A percentile compares a stretch with the other conserved stretches of the same genome.
Evolutionary conservation across 2,888 invertebrate genomes (phyloP).

Genomic region (Aphodius sticticus): DNA sequence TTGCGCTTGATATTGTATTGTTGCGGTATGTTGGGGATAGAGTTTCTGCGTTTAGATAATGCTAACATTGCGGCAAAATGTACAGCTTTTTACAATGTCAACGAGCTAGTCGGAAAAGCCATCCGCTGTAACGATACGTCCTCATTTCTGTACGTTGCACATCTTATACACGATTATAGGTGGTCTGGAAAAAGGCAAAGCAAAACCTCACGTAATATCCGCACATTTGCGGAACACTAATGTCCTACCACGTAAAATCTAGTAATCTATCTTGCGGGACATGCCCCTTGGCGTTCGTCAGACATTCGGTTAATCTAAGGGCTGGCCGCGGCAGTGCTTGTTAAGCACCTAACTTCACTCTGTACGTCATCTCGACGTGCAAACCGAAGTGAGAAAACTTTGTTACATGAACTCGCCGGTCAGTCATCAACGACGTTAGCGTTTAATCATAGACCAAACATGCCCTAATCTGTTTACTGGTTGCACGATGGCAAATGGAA

Average conservation of each 20-base stretch:
- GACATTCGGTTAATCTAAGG: background rate
- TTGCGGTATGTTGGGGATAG: background rate
- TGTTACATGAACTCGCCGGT: background rate
- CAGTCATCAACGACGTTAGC: background rate
- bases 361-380: background rate
- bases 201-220: background rate
- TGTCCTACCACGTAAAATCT: background rate
- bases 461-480: background rate
- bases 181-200: background rate
- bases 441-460: background rate
- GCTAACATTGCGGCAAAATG: too few relatives aligned
- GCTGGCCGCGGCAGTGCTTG: background rate
- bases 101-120: background rate
- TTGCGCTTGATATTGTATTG: background rate
- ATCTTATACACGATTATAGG: background rate
- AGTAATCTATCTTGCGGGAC: background rate
- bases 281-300: background rate
- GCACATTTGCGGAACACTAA: background rate
- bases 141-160: too few relatives aligned
- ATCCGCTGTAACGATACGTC: too few relatives aligned
- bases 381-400: background rate
- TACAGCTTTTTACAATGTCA: background rate
- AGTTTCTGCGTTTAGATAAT: background rate
- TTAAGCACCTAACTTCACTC: constrained; percentile 4
- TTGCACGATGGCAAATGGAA: background rate